Evolutionary conservation across 2,888 invertebrate species (phyloP), one percentile per base, ranked within the genome.

Genomic region (Hemaris fuciformis): DNA sequence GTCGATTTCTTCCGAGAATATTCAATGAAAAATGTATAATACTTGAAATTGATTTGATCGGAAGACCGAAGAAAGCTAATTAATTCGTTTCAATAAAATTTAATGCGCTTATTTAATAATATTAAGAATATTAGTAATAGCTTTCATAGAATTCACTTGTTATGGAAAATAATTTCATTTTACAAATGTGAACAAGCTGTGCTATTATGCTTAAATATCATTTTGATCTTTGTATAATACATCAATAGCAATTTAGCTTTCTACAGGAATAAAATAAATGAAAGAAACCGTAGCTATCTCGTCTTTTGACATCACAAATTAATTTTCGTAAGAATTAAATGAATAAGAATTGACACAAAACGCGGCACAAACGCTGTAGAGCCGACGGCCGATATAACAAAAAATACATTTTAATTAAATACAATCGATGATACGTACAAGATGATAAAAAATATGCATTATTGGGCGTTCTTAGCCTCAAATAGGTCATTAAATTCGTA

Each of bases 101-200:
- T 15, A 46, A 25, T 25, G 7, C 5, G 46, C 46, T 46, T 46
- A 46, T n/a, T n/a, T n/a, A n/a, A n/a, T n/a, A n/a, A n/a, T n/a
- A n/a, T n/a, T n/a, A n/a, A n/a, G n/a, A 46, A 46, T 46, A 25
- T 46, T 46, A n/a, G 13, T n/a, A 46, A 46, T 46, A 46, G n/a
- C 25, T 13, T 23, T 23, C 25, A 1, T 22, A 13, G 25, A 46
- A 46, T 5, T 8, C n/a, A 46, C 46, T 46, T 25, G n/a, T n/a
- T 5, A n/a, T 46, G n/a, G n/a, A 25, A n/a, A 25, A 23, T 23
- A 23, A 46, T 46, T 46, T 25, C 6, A 25, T 46, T 46, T 25
- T 23, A 2, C 46, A 46, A 46, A 46, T 23, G 23, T 23, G 8
- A 45, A 22, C 13, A 22, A 45, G 20, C 13, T 13, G 8, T 22